Evolutionary conservation across 2,888 invertebrate species (phyloP), one percentile per base, ranked within the genome.

Genomic region (Lasioglossum calceatum): DNA sequence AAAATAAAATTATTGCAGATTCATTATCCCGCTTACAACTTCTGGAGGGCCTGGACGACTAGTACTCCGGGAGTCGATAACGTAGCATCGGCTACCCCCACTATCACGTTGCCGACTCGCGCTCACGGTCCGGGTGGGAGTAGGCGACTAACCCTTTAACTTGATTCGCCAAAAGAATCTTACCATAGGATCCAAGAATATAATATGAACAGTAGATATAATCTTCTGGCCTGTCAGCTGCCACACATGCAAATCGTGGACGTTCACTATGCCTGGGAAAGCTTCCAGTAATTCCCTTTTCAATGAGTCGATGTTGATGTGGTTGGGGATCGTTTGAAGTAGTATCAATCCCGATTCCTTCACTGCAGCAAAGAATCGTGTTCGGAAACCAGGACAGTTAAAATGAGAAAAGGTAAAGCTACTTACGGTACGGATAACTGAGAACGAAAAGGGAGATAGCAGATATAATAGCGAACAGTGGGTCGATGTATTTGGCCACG

Each of bases 211-310:
- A 0, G 98, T 98, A 39, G 98, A 98, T 76, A 98, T 97, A 61
- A 98, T 97, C 95, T 97, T 97, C 91, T 97, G 97, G 0, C 97
- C 96, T 7, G 98, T 98, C 86, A 98, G 95, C 91, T 98, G 98
- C 98, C 98, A 98, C 39, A 98, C 97, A 93, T 98, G 98, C 70
- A 98, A 96, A 95, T 98, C 98, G 93, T 98, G 98, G 36, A 98
- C 97, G 92, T 97, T 97, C 0, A 97, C 95, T 81, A 98, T 97
- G 85, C 97, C 97, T 0, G 97, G 97, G 93, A 98, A 98, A 87
- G 96, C 96, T 81, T 96, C 95, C 0, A 97, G 94, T 67, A 98
- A 94, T 88, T 97, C 97, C 58, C 96, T 95, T 89, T 97, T 97
- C 87, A 98, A 96, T 14, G 96, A 96, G 88, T 97, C 96, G 71